A percentile compares a stretch with the other conserved stretches of the same genome.
phyloP scores from a whole-genome alignment of 2,888 invertebrate genomes.

The Teleiodes luculella region DNA sequence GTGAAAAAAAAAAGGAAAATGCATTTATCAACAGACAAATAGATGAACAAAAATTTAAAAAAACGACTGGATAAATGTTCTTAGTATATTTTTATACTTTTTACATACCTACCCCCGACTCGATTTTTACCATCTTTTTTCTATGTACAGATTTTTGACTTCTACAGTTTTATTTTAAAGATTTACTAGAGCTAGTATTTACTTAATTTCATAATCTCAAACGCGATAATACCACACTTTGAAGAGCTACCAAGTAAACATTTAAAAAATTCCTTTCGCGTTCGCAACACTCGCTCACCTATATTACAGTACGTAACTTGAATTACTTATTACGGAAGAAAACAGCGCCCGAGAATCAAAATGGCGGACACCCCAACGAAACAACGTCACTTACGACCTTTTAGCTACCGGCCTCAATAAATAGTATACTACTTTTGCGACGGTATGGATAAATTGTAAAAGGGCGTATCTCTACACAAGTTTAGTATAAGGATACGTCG shows the following conservation, averaged over 20 bases:
- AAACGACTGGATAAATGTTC: too few species aligned
- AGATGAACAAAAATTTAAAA: too few species aligned
- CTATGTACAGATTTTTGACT: too few species aligned
- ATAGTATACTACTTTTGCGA: slow-evolving; percentile 65
- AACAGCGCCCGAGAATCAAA: slow-evolving; percentile 23
- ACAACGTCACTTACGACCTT: slow-evolving; percentile 37
- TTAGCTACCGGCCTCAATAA: slow-evolving; percentile 29
- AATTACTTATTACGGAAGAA: slow-evolving; percentile 25
- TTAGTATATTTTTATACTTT: too few species aligned
- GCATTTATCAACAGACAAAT: too few species aligned
- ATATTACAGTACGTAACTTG: slow-evolving; percentile 30
- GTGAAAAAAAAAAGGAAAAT: too few species aligned
- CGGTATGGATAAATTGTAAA: slow-evolving; percentile 26
- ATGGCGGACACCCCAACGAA: slow-evolving; percentile 18
- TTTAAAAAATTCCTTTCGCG: slow-evolving; percentile 20
- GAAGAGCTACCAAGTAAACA: slow-evolving; percentile 2
- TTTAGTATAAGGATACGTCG: slow-evolving; percentile 38
- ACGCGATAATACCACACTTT: too few species aligned
- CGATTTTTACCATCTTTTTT: too few species aligned
- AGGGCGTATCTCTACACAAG: slow-evolving; percentile 34
- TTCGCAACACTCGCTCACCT: slow-evolving; percentile 26
- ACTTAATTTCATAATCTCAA: too few species aligned
- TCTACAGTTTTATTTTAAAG: too few species aligned
- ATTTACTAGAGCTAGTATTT: too few species aligned
- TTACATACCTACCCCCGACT: too few species aligned